Evolutionary conservation across 2,113 vertebrate species (phyloP).

Genomic region (Rhinopomastus cyanomelas): DNA sequence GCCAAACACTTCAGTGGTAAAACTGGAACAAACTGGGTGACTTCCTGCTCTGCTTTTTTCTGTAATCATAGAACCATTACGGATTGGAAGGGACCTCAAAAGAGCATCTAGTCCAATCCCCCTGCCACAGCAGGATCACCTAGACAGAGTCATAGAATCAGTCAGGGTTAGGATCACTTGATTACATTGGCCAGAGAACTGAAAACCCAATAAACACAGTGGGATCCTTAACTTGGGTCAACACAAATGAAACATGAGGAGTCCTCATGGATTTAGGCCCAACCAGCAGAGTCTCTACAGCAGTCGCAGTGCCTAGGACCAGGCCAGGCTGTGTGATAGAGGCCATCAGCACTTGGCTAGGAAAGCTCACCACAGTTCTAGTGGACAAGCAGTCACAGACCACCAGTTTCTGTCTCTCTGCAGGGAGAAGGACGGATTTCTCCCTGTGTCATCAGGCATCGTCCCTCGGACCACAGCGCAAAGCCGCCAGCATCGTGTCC

Average conservation of each 20-base stretch:
- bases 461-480: neutral
- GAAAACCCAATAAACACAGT: neutral
- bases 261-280: neutral
- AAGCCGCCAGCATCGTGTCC: rapidly evolving
- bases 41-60: neutral
- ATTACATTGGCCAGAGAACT: neutral
- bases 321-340: rapidly evolving
- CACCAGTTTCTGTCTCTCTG: rapidly evolving
- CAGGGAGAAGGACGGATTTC: neutral
- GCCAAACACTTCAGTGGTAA: neutral
- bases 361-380: rapidly evolving
- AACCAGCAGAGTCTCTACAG: rapidly evolving
- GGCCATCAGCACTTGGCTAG: rapidly evolving
- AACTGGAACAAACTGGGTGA: neutral
- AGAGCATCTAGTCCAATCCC: too few species aligned
- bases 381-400: rapidly evolving
- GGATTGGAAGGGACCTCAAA: too few species aligned
- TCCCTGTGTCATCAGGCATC: neutral
- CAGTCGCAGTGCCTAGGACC: rapidly evolving
- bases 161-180: too few species aligned
- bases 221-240: rapidly evolving
- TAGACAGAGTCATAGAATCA: too few species aligned
- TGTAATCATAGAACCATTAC: too few species aligned
- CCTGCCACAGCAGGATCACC: too few species aligned
- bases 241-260: rapidly evolving